Evolutionary conservation across 2,113 vertebrate genomes (phyloP), one percentile per base, ranked within the genome.

Genomic region (Corydoras maculifer): DNA sequence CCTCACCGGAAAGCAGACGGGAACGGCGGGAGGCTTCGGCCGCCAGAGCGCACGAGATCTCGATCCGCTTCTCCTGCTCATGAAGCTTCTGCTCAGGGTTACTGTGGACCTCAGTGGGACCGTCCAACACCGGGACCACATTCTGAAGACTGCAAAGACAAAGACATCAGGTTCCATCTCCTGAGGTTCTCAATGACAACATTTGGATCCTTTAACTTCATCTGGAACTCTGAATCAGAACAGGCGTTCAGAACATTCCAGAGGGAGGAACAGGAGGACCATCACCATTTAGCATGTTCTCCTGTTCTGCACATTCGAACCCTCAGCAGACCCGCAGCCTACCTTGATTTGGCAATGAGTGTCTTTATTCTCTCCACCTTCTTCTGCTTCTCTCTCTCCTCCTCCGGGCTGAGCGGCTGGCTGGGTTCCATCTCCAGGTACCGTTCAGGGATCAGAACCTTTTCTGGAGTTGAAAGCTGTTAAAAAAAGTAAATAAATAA

Each of bases 341-440:
- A 98, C 96, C 93, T 98, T 84, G 96, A 97, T 84, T 99, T 99
- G 83, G 95, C 96, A 77, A 99, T 97, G 55, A 99, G 92, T 0
- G 94, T 95, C 83, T 98, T 98, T 85, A 99, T 98, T 71, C 95
- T 87, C 67, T 98, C 94, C 79, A 98, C 90, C 75, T 99, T 99
- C 88, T 92, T 97, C 87, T 96, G 92, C 83, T 98, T 98, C 81
- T 97, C 95, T 80, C 88, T 91, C 83, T 92, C 80, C 81, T 98
- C 95, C 84, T 97, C 95, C 0, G 95, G 94, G 75, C 96, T 98
- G 43, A 98, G 88, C 0, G 93, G 94, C 0, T 77, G 76, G 15
- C 87, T 88, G 0, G 93, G 92, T 72, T 96, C 95, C 66, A 89
- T 66, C 4, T 96, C 93, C 30, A 94, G 62, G 75, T 95, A 94